phyloP scores from a whole-genome alignment of 30 jellyfish, hydroid and myxozoan genomes.

The Hydra vulgaris region DNA sequence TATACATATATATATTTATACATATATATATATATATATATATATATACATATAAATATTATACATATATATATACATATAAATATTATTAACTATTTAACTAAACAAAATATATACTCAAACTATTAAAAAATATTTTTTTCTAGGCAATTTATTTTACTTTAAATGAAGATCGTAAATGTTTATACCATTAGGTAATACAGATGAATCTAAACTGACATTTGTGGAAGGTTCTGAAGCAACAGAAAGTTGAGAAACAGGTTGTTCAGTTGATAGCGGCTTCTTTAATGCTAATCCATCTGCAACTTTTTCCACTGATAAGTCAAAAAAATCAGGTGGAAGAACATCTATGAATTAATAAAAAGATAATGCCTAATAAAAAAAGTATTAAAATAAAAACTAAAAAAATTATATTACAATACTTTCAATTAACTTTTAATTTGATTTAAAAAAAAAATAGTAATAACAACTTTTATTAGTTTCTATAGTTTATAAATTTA shows the following conservation, averaged over 20 bases:
- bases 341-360: not conserved
- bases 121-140: too few species aligned
- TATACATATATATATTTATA: too few species aligned
- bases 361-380: not conserved
- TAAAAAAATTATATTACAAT: not conserved
- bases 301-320: not conserved
- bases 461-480: too few species aligned
- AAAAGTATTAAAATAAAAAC: not conserved
- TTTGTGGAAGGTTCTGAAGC: not conserved
- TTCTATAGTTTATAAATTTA: too few species aligned
- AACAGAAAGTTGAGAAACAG: not conserved
- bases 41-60: too few species aligned
- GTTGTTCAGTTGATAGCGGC: not conserved
- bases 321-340: slow-evolving; percentile 12
- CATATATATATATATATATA: too few species aligned
- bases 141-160: not conserved
- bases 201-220: not conserved
- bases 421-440: not conserved
- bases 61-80: too few species aligned
- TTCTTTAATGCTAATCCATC: not conserved
- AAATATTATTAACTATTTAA: too few species aligned
- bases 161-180: too few species aligned
- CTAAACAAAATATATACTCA: too few species aligned
- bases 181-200: not conserved
- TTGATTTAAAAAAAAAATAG: too few species aligned